These are phyloP conservation scores for Poeciliopsis retropinna DNA, from an alignment of 2,113 vertebrate species.

Conservation along the genomic window DNA sequence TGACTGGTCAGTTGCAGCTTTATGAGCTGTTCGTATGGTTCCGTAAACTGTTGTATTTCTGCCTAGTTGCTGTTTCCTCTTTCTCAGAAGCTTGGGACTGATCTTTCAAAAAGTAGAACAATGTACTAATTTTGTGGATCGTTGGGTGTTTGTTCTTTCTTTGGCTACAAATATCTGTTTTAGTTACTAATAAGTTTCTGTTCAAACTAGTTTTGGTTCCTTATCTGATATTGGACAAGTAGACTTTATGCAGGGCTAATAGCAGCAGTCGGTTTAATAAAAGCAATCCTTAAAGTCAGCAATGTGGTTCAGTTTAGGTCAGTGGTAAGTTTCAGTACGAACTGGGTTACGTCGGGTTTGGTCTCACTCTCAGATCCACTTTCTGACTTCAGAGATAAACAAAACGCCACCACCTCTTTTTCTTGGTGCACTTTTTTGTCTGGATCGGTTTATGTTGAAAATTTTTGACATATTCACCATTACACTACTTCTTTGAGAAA, in stretches of 20 bases:
- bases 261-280: no score
- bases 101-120: neutral
- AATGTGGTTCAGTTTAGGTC: no score
- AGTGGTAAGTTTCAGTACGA: no score
- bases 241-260: no score
- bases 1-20: neutral
- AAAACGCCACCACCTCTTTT: neutral
- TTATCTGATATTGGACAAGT: no score
- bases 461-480: no score
- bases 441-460: no score
- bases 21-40: neutral
- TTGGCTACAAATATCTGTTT: constrained; percentile 35
- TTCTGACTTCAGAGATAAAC: neutral
- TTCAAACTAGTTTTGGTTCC: no score
- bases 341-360: no score
- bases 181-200: neutral
- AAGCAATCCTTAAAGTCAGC: no score
- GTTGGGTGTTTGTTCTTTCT: constrained; percentile 29
- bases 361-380: no score
- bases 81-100: neutral
- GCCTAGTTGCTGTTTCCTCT: neutral
- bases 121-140: constrained; percentile 3
- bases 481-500: neutral
- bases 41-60: neutral
- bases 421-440: neutral